These are phyloP conservation scores for Hemicordylus capensis DNA, from an alignment of 2,113 vertebrate species.

Conservation along the genomic window DNA sequence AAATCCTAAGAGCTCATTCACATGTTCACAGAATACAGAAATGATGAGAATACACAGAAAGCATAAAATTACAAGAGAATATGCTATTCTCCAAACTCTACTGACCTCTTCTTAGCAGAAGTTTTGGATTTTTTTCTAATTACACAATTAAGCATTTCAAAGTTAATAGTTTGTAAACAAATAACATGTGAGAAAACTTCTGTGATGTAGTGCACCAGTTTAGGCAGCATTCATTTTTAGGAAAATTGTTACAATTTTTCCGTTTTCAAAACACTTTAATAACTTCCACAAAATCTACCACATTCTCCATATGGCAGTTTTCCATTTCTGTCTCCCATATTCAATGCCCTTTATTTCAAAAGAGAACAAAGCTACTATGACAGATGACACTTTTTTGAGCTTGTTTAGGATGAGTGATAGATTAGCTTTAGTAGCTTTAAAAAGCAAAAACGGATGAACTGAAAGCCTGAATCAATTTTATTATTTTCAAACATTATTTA, in stretches of 20 bases:
- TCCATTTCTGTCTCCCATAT: conserved; percentile 58
- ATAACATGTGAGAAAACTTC: no score
- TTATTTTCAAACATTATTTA: conserved; percentile 52
- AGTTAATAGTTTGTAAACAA: no score
- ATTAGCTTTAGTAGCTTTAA: conserved; percentile 71
- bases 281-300: not conserved
- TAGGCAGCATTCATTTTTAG: no score
- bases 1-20: no score
- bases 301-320: conserved; percentile 7
- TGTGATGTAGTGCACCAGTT: no score
- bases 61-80: no score
- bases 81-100: no score
- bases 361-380: conserved; percentile 64
- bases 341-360: conserved; percentile 45
- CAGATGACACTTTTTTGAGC: conserved; percentile 64
- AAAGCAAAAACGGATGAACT: conserved; percentile 58
- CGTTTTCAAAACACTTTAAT: not conserved
- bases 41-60: no score
- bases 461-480: conserved; percentile 53
- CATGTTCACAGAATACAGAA: no score
- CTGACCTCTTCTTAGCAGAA: no score
- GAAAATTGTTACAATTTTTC: not conserved
- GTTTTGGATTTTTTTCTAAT: no score
- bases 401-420: conserved; percentile 61
- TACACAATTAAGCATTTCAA: no score